Evolutionary conservation across 1,140 invertebrate species (phyloP), one percentile per base, ranked within the genome.

Genomic region (Phortica variegata): DNA sequence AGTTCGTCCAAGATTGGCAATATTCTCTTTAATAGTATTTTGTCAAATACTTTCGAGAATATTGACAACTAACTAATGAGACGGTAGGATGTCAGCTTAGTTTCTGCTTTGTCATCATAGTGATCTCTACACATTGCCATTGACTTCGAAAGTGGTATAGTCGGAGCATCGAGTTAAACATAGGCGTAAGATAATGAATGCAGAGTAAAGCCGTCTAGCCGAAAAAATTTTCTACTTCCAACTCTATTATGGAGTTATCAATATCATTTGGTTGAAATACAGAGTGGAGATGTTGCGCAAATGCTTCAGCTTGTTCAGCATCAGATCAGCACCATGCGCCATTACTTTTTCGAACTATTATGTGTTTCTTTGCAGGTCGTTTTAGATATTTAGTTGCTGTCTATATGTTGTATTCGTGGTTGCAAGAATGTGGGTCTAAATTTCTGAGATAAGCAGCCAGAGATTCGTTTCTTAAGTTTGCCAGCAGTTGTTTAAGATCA

Each of bases 1-100:
- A 37, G 10, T 40, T 40, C 34, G 2, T 42, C 5, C 6, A 57
- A 15, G 42, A 49, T 26, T 18, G 38, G 32, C 12, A 19, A 9
- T 7, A 66, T 47, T 29, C n/a, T n/a, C n/a, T n/a, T n/a, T n/a
- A n/a, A n/a, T n/a, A n/a, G n/a, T n/a, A n/a, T n/a, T n/a, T n/a
- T n/a, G n/a, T n/a, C n/a, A n/a, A n/a, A n/a, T n/a, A n/a, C 16
- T 56, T 70, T 74, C 0, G 57, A 58, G 1, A 57, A 3, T 12
- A 58, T 49, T 10, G 52, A 45, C 10, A 66, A 33, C 3, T 61
- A 34, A 6, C 54, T 58, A 26, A 26, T 26, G 23, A 10, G 23
- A 26, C 23, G 23, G 23, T 26, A 26, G 5, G 23, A 26, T 26
- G 23, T 26, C 23, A 26, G 23, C 23, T 26, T 10, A 26, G 23